Evolutionary conservation across 2,797 vertebrate species (phyloP), one percentile per base, ranked within the genome.

Genomic region (Enteromius afrohamiltoni): DNA sequence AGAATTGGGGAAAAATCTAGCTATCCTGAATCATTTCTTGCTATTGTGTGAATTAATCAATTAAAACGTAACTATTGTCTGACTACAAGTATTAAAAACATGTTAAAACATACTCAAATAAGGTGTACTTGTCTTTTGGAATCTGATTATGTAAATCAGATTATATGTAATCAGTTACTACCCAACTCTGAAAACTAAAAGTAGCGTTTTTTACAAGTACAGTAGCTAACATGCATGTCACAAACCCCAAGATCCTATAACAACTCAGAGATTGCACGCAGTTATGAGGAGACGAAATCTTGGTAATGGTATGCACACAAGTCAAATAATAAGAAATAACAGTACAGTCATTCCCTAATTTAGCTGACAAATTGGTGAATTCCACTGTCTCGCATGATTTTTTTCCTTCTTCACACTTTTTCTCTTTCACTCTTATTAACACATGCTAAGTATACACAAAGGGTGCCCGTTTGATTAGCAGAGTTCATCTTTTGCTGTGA

Each of bases 341-440:
- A 75, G 73, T 58, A 58, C 13, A 58, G 21, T 58, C 14, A 58
- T n/a, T 14, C 21, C 10, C 6, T 23, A 13, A 40, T 40, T 40
- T 31, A 76, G 31, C 21, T 17, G 51, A 58, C 51, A 45, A 60
- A 58, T 42, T 60, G 9, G 74, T 2, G 13, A 76, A 77, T 21
- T 62, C 37, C 37, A 29, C 16, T 10, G 34, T 42, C 75, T 62
- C 8, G 21, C 37, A 29, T 11, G n/a, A 77, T 60, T 76, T 60
- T 29, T 29, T 26, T 8, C n/a, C 9, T 77, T 42, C n/a, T 77
- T 77, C 16, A 19, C n/a, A 2, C 75, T 5, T 6, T 55, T 40
- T 77, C 74, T 17, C 53, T 45, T 77, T 29, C 75, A 40, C 73
- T 75, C 73, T 75, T 21, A 40, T 75, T 75, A 75, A 58, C 73